Conservation (phyloP, 2,888 invertebrate genomes). For the Sabellastarte sp. region DNA sequence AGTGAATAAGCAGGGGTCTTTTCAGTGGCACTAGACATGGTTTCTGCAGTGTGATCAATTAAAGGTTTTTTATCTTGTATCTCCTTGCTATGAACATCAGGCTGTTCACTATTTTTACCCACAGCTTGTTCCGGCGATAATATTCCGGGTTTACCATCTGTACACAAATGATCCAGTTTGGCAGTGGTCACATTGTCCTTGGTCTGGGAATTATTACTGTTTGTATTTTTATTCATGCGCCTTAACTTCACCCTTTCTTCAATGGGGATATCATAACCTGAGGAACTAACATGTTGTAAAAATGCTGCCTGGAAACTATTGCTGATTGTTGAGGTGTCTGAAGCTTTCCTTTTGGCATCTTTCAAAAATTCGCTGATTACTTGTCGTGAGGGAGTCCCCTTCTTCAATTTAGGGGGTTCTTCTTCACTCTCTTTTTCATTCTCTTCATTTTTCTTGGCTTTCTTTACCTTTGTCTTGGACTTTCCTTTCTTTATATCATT, state of each 20-base stretch:
- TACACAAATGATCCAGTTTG: too few relatives aligned
- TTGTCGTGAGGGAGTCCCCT: slow-evolving; percentile 6
- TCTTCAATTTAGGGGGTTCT: background rate
- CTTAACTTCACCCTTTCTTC: slow-evolving; percentile 14
- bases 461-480: background rate
- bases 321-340: background rate
- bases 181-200: too few relatives aligned
- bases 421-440: background rate
- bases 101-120: too few relatives aligned
- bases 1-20: too few relatives aligned
- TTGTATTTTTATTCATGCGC: too few relatives aligned
- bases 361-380: slow-evolving; percentile 5
- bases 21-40: too few relatives aligned
- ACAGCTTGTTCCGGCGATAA: too few relatives aligned
- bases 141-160: too few relatives aligned
- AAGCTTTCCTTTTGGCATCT: background rate
- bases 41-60: too few relatives aligned
- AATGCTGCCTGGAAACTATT: slow-evolving; percentile 9
- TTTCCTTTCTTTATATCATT: background rate
- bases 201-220: too few relatives aligned
- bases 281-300: slow-evolving; percentile 1
- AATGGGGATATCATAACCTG: slow-evolving; percentile 7
- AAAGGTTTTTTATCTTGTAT: too few relatives aligned
- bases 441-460: background rate
- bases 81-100: too few relatives aligned